Base-by-base conservation (phyloP, 64 coral and sea anemone species). In the Actinia equina region DNA sequence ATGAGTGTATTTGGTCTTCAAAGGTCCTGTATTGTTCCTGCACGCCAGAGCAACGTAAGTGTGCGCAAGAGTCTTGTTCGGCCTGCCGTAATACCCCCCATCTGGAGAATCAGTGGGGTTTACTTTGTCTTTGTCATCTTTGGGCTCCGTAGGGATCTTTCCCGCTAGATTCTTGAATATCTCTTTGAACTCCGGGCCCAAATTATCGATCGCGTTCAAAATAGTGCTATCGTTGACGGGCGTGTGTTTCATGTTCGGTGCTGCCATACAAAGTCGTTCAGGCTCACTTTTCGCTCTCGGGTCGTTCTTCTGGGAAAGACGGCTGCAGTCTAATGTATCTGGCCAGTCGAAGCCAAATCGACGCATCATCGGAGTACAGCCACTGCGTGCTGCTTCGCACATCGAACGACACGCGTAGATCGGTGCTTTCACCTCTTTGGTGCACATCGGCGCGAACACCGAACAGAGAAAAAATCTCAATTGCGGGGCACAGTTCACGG, bases 281-380 rank as follows among this genome's bases (percentile, higher is more conserved):
- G 94, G 88, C 30, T 96, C 88, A 58, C 80, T 93, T 84, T 89
- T 90, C n/a, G 84, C 88, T 23, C 43, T 69, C 4, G 94, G 91
- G 20, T 94, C 87, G 3, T 60, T 85, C 51, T 95, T 57, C 69
- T 82, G 43, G 1, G 91, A 93, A 58, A 99, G 90, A 45, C 60
- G 52, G 44, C 57, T 89, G 45, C 97, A 99, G 22, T 99, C 90
- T 13, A 99, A 77, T 11, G 82, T 93, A 59, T 86, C 97, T 8
- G 97, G 97, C 97, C 97, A 99, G 61, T 95, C 89, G 15, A 95
- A 99, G 15, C 97, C 97, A 16, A 99, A 99, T 6, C 77, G 79
- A 44, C 87, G 52, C 93, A 99, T 95, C 37, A 99, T 82, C 0
- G 91, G 87, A 4, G 78, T 71, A 44, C 97, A 99, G 2, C 93